Conservation (phyloP, 2,113 vertebrate species). For the Proteles cristata region DNA sequence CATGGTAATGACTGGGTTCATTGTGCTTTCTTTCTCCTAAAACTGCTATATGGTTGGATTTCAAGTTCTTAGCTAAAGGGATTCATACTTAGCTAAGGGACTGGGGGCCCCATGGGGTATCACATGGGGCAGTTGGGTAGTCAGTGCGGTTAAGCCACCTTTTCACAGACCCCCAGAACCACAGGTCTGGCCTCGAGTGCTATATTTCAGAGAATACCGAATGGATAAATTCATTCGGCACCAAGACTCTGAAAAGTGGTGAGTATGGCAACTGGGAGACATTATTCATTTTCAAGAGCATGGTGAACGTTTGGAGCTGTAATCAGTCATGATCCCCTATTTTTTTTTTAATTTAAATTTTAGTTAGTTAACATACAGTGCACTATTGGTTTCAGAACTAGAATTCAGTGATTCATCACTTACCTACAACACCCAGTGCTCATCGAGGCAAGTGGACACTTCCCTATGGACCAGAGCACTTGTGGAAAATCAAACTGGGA, state of each 20-base stretch:
- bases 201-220: not conserved
- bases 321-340: not conserved
- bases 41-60: not conserved
- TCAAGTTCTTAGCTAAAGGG: not conserved
- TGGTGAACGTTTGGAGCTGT: not conserved
- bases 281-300: not conserved
- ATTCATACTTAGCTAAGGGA: slow-evolving; percentile 17
- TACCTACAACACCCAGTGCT: no score
- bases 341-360: no score
- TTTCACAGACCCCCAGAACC: not conserved
- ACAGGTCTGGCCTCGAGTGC: not conserved
- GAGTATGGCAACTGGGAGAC: not conserved
- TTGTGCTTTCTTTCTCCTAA: not conserved
- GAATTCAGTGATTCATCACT: no score
- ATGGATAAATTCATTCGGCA: not conserved
- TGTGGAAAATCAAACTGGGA: not conserved
- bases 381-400: no score
- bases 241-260: not conserved
- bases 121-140: not conserved
- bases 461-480: not conserved
- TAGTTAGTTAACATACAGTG: no score
- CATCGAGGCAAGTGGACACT: not conserved
- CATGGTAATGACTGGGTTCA: not conserved
- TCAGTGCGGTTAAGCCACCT: not conserved
- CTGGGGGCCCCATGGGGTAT: not conserved